These are phyloP conservation scores for Drosophila borborema DNA, from an alignment of 2,888 invertebrate species.

Conservation along the genomic window DNA sequence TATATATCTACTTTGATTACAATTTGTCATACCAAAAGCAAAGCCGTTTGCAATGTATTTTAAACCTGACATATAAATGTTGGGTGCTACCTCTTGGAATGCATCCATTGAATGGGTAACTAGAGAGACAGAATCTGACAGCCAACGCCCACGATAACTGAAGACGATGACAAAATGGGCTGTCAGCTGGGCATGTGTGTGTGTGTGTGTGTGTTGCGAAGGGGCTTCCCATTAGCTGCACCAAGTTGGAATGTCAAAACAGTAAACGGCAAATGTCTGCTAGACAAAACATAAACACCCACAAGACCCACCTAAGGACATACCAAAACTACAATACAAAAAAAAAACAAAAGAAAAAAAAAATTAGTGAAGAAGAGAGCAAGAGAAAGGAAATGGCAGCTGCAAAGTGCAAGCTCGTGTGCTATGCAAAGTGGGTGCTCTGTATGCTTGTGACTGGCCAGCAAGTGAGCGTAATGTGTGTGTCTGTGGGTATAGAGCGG, in stretches of 20 bases:
- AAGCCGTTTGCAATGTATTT: constrained; percentile 9
- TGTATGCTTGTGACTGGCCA: constrained; percentile 28
- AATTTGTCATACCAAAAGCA: constrained; percentile 14
- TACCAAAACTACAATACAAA: constrained; percentile 2
- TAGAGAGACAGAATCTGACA: constrained; percentile 44
- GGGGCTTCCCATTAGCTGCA: constrained; percentile 38
- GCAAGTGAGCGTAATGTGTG: neutral
- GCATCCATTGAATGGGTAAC: constrained; percentile 26
- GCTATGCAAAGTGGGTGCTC: constrained; percentile 71
- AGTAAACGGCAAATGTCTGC: constrained; percentile 76
- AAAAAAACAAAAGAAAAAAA: neutral
- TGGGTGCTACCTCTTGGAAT: neutral
- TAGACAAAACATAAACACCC: constrained; percentile 46
- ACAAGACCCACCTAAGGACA: constrained; percentile 15
- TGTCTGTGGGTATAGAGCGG: neutral
- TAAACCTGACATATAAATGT: constrained; percentile 2
- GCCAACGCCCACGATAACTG: constrained; percentile 39
- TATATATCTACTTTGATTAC: neutral
- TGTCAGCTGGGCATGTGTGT: constrained; percentile 38
- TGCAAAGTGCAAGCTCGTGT: constrained; percentile 78
- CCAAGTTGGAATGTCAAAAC: constrained; percentile 72
- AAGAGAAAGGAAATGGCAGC: constrained; percentile 34
- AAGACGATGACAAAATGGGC: constrained; percentile 59
- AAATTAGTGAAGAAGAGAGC: neutral
- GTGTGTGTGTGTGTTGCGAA: neutral